Evolutionary conservation across 2,888 invertebrate species (phyloP).

Genomic region (Drosophila nigricruria): DNA sequence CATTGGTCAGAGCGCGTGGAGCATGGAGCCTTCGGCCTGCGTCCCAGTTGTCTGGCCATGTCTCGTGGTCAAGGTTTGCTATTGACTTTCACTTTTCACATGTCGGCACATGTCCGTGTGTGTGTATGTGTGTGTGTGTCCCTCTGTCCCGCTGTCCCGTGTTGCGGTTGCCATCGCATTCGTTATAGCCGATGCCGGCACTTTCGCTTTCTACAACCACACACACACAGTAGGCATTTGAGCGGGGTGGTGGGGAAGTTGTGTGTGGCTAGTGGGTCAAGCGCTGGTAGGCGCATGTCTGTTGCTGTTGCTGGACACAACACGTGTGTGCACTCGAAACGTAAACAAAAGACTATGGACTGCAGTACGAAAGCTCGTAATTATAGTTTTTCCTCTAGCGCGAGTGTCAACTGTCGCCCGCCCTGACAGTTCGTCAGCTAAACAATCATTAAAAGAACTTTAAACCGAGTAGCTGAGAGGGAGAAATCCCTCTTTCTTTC

Average conservation of each 20-base stretch:
- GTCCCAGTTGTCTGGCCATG: conserved; percentile 58
- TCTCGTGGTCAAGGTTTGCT: conserved; percentile 84
- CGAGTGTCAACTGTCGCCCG: conserved; percentile 52
- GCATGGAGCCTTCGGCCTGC: conserved; percentile 15
- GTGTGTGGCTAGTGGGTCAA: conserved; percentile 44
- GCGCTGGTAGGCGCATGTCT: conserved; percentile 70
- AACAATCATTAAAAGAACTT: conserved; percentile 68
- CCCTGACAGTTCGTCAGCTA: conserved; percentile 24
- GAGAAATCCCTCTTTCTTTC: not conserved
- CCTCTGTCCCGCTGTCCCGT: conserved; percentile 20
- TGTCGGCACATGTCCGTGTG: conserved; percentile 45
- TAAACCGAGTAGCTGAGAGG: conserved; percentile 42
- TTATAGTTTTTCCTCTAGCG: conserved; percentile 18
- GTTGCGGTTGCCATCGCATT: conserved; percentile 43
- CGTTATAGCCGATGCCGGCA: conserved; percentile 70
- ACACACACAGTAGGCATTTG: conserved; percentile 28
- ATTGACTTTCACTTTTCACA: conserved; percentile 84
- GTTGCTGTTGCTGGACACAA: conserved; percentile 52
- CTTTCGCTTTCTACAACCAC: conserved; percentile 74
- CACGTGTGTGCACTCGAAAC: conserved; percentile 57
- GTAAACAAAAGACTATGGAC: conserved; percentile 68
- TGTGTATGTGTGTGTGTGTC: conserved; percentile 31
- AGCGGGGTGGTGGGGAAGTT: not conserved
- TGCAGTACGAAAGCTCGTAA: conserved; percentile 32
- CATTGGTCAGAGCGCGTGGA: conserved; percentile 61